Percentiles rank a stretch among this genome's conserved stretches.
These are phyloP conservation scores for Hemicordylus capensis DNA, from an alignment of 2,113 vertebrate species.

Conservation along the genomic window DNA sequence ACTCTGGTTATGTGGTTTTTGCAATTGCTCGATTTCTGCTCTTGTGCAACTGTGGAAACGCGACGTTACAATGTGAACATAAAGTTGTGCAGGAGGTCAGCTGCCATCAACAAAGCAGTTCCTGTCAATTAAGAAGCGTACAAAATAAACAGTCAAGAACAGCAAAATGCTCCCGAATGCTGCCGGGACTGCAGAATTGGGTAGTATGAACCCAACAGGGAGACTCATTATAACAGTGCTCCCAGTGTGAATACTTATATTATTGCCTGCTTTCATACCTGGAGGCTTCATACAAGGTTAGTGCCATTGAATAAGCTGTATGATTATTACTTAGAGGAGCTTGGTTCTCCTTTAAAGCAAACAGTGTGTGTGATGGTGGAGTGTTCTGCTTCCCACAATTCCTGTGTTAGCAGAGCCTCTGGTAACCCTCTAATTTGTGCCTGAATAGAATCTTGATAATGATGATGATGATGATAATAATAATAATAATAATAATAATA, in stretches of 20 bases:
- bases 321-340: neutral
- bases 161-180: neutral
- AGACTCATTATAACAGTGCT: neutral
- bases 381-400: neutral
- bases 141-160: no score
- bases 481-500: neutral
- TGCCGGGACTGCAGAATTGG: neutral
- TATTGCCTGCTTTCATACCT: neutral
- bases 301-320: neutral
- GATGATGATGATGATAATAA: neutral
- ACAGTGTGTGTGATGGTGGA: neutral
- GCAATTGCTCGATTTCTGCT: no score
- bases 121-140: no score
- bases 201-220: neutral
- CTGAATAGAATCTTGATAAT: neutral
- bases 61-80: no score
- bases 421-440: accelerated
- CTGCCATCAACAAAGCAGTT: no score
- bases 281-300: neutral
- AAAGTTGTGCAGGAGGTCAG: no score
- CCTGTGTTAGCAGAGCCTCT: neutral
- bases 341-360: neutral
- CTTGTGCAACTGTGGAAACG: no score
- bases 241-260: neutral
- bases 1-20: no score